Base-by-base conservation (phyloP, 2,797 vertebrate species). In the Falco biarmicus region DNA sequence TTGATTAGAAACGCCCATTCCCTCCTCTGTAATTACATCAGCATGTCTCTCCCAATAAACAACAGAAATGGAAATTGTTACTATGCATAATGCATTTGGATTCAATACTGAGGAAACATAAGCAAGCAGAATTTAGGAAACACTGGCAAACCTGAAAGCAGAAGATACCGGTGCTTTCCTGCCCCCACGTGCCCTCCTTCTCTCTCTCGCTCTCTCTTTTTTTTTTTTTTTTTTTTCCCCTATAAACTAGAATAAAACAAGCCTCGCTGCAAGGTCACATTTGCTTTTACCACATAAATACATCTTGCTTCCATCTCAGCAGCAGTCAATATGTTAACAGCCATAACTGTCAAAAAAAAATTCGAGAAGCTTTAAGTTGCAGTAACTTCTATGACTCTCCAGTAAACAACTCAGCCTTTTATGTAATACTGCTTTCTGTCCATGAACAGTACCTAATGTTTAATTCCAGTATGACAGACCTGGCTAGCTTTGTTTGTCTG, bases 1-100 rank as follows among this genome's bases (percentile, higher is more conserved):
- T 26, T 83, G 82, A 93, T 88, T 37, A 87, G n/a, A 70, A 91
- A 41, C 24, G 65, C 41, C 80, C 69, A 61, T 82, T 43, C 65
- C 73, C 73, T 90, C 73, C 57, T 68, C 85, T 86, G 31, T 86
- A 93, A 96, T 90, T 91, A 91, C 61, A 90, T 81, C 79, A 81
- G 90, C 65, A 53, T 37, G 61, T 54, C 61, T 37, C 87, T 70
- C 48, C 79, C 79, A 88, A 32, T 91, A 91, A 95, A 82, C 76
- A 74, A 86, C 31, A 90, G 79, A 80, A 83, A 76, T 69, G 60
- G 83, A 85, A 77, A 90, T 25, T 61, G 59, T 64, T 74, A 83
- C 61, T 56, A 50, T 61, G 87, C 90, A 70, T 76, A 86, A 92
- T 10, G 25, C 15, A 28, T 75, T 80, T 71, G n/a, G 41, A 76